A percentile compares a stretch with the other conserved stretches of the same genome.
Evolutionary conservation across 2,888 invertebrate species (phyloP).

Genomic region (Rambutsinella grinnellia): DNA sequence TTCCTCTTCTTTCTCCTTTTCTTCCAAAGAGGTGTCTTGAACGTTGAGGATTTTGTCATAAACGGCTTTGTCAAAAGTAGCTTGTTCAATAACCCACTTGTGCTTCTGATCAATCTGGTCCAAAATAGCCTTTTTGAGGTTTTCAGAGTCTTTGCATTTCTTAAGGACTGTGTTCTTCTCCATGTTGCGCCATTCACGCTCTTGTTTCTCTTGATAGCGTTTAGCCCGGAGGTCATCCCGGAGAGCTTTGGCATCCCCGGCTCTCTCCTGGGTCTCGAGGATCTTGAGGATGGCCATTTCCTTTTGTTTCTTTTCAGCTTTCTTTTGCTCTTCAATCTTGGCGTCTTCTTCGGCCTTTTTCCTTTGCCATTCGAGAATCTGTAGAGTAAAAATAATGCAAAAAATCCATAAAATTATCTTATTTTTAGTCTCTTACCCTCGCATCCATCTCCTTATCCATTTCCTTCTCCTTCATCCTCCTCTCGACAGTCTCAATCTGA

Average conservation of each 20-base stretch:
- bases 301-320: slow-evolving; percentile 42
- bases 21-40: slow-evolving; percentile 57
- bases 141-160: slow-evolving; percentile 37
- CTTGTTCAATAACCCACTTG: slow-evolving; percentile 59
- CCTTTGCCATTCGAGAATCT: slow-evolving; percentile 60
- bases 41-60: slow-evolving; percentile 61
- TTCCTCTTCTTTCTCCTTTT: slow-evolving; percentile 53
- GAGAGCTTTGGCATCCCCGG: slow-evolving; percentile 55
- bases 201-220: slow-evolving; percentile 58
- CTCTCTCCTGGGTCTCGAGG: slow-evolving; percentile 56
- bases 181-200: slow-evolving; percentile 64
- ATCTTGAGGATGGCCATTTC: slow-evolving; percentile 49
- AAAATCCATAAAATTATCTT: background rate
- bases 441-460: slow-evolving; percentile 73
- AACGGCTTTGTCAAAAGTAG: slow-evolving; percentile 61
- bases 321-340: slow-evolving; percentile 46
- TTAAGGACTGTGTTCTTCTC: slow-evolving; percentile 53
- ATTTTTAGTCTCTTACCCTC: slow-evolving; percentile 48
- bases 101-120: slow-evolving; percentile 60
- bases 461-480: slow-evolving; percentile 77
- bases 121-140: slow-evolving; percentile 56
- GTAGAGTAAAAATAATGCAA: background rate
- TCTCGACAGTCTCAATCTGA: slow-evolving; percentile 69
- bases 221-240: slow-evolving; percentile 63
- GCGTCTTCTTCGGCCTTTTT: slow-evolving; percentile 57